Conservation (phyloP, 2,113 vertebrate genomes). For the Anas platyrhynchos region DNA sequence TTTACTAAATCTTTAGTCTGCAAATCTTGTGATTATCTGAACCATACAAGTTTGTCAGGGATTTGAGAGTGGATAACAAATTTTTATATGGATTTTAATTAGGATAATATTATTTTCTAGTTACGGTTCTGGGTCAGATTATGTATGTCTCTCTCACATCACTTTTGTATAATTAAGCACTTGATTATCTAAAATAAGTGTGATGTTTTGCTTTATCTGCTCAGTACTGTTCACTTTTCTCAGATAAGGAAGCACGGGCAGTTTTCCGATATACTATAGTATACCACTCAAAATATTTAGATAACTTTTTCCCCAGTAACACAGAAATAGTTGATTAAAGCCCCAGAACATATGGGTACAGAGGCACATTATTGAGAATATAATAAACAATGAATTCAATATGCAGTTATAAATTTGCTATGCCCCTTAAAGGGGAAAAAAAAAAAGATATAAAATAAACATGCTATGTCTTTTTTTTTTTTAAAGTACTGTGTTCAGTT, state of each 20-base stretch:
- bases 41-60: constrained; percentile 10
- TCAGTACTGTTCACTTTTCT: not conserved
- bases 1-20: constrained; percentile 39
- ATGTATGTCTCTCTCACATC: constrained; percentile 8
- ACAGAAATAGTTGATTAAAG: not conserved
- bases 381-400: not conserved
- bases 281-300: constrained; percentile 2
- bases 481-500: not conserved
- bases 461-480: not conserved
- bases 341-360: not conserved
- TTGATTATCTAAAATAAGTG: constrained; percentile 48
- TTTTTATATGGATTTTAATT: constrained; percentile 32
- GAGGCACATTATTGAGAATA: not conserved
- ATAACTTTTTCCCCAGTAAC: not conserved
- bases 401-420: not conserved
- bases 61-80: constrained; percentile 27
- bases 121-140: constrained; percentile 28
- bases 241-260: not conserved
- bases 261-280: not conserved
- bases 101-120: constrained; percentile 49
- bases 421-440: not conserved
- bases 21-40: constrained; percentile 22
- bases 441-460: not conserved
- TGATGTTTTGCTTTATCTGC: constrained; percentile 24
- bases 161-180: constrained; percentile 29